Conservation (phyloP, 2,888 invertebrate species). For the Noctua pronuba region DNA sequence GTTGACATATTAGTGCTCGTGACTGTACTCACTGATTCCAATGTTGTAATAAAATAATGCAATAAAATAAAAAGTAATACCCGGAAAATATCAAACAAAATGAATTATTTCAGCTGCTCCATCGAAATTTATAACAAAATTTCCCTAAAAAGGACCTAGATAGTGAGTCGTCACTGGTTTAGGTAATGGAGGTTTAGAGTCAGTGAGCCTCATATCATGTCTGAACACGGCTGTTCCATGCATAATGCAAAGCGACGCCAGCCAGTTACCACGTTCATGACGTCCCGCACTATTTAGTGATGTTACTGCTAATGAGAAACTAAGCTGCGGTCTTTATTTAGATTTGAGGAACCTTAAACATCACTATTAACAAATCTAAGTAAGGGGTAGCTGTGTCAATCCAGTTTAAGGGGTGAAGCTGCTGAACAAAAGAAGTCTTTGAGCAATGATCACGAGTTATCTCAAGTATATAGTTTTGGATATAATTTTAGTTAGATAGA, state of each 20-base stretch:
- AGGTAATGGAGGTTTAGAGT: slow-evolving; percentile 47
- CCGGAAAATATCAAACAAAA: not conserved
- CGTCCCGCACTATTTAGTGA: slow-evolving; percentile 50
- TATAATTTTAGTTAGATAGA: not conserved
- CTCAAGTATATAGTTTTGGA: not conserved
- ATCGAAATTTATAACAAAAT: slow-evolving; percentile 22
- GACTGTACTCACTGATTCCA: not conserved
- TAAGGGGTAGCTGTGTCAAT: not conserved
- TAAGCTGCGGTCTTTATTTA: slow-evolving; percentile 20
- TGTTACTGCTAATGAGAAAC: slow-evolving; percentile 45
- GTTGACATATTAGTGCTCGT: too few species aligned
- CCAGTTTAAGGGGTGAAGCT: not conserved
- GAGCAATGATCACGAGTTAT: not conserved
- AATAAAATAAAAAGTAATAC: not conserved
- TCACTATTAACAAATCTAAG: not conserved
- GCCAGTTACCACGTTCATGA: slow-evolving; percentile 59
- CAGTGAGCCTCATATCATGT: slow-evolving; percentile 71
- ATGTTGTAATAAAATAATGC: not conserved
- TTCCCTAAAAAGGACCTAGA: slow-evolving; percentile 23
- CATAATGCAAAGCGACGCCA: slow-evolving; percentile 71
- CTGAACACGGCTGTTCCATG: slow-evolving; percentile 72
- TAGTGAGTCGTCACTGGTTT: slow-evolving; percentile 43
- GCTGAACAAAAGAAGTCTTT: not conserved
- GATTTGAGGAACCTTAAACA: not conserved
- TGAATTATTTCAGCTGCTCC: not conserved